These are phyloP conservation scores for Peromyscus nudipes DNA, from an alignment of 2,797 vertebrate species.

Conservation along the genomic window DNA sequence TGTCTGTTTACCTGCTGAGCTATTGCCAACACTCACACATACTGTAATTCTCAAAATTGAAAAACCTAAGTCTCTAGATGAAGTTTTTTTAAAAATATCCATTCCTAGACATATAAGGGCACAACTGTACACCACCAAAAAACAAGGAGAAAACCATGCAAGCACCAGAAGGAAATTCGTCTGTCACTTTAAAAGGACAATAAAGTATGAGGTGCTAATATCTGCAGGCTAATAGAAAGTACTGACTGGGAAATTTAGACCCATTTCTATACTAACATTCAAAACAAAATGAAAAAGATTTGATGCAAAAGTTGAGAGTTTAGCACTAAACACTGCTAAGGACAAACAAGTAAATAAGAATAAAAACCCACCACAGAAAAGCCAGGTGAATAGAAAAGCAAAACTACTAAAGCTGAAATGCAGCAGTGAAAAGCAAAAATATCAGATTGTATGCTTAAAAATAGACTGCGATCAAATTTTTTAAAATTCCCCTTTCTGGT, in stretches of 20 bases:
- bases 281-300: background rate
- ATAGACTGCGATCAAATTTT: background rate
- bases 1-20: background rate
- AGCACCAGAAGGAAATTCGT: background rate
- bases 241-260: background rate
- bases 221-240: background rate
- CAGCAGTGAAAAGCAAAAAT: background rate
- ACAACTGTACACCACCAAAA: background rate
- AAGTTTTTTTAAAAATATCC: background rate
- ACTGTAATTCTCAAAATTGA: background rate
- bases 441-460: background rate
- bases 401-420: background rate
- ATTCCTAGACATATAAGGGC: background rate
- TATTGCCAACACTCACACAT: background rate
- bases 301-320: background rate
- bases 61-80: background rate
- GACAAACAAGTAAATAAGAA: background rate
- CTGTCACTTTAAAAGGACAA: no score
- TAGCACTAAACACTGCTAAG: background rate
- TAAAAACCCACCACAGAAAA: background rate
- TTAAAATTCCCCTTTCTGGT: background rate
- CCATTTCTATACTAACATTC: background rate
- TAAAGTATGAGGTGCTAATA: background rate
- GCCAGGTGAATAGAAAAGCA: background rate
- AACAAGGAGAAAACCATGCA: background rate